Conservation (phyloP, 2,797 vertebrate species). For the Enteromius afrohamiltoni region DNA sequence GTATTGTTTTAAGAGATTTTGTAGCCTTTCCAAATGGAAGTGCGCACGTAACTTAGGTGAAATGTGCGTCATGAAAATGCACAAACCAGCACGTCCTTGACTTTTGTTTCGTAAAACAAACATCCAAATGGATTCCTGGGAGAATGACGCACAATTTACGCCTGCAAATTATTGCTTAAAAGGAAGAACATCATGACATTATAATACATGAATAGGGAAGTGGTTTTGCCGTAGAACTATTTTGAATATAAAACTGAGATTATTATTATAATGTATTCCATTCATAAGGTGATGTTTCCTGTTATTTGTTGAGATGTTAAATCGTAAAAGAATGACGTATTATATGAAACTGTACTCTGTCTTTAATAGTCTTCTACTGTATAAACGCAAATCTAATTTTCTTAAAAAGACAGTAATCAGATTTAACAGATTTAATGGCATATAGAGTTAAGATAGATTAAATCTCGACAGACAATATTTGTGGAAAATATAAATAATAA, state of each 20-base stretch:
- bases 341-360: not conserved
- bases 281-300: not conserved
- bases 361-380: not conserved
- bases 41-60: not conserved
- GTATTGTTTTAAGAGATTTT: conserved; percentile 14
- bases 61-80: not conserved
- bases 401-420: not conserved
- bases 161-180: not conserved
- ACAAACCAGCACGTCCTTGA: conserved; percentile 56
- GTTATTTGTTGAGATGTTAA: not conserved
- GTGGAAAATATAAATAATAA: not conserved
- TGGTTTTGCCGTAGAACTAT: not conserved
- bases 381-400: not conserved
- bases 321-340: not conserved
- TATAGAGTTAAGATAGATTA: not conserved
- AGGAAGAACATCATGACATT: not conserved
- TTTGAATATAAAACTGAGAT: not conserved
- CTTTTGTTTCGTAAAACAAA: conserved; percentile 1
- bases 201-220: not conserved
- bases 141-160: not conserved
- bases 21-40: not conserved
- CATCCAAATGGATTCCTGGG: not conserved
- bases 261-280: not conserved
- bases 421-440: not conserved
- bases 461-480: not conserved